Base-by-base conservation (phyloP, 2,797 vertebrate species). In the Australoheros facetus region DNA sequence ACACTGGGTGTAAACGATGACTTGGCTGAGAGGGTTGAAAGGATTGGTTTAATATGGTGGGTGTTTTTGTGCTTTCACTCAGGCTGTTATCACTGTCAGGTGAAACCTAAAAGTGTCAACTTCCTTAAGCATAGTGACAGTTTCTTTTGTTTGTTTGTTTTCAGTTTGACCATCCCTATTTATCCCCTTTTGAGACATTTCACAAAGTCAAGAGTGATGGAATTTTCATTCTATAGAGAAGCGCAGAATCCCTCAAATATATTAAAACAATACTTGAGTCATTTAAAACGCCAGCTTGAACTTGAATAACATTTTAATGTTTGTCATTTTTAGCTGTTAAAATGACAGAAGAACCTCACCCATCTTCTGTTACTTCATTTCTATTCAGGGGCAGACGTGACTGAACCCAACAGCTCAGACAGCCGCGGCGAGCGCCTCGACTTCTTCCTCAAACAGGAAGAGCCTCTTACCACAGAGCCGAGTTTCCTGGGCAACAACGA, bases 331-430 rank as follows among this genome's bases (percentile, higher is more conserved):
- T 76, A 23, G 21, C n/a, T 13, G 21, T 32, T 32, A 51, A 17
- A 60, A 8, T 34, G 45, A 23, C 78, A 30, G 42, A 37, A 45
- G 53, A 81, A 73, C n/a, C 83, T 85, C 73, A 85, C 64, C 59
- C 14, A 13, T 76, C 39, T 66, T 78, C 56, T 84, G 5, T 64
- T 54, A 21, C 76, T 55, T 81, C 59, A 21, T 87, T 17, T 91
- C 51, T 78, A 14, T 66, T 73, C 89, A 98, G 97, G 95, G 82
- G 95, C 95, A 2, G 97, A 98, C 7, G 92, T 96, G 91, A 93
- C 95, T 0, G 98, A 99, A 89, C 95, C 97, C 83, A 96, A 96
- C 95, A 95, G 96, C 95, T 97, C 97, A 0, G 97, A 98, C 91
- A 95, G 95, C 94, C 94, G 96, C 0, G 94, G 93, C 30, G 97